Evolutionary conservation across 1,140 invertebrate species (phyloP).

Genomic region (Doryteuthis pealeii): DNA sequence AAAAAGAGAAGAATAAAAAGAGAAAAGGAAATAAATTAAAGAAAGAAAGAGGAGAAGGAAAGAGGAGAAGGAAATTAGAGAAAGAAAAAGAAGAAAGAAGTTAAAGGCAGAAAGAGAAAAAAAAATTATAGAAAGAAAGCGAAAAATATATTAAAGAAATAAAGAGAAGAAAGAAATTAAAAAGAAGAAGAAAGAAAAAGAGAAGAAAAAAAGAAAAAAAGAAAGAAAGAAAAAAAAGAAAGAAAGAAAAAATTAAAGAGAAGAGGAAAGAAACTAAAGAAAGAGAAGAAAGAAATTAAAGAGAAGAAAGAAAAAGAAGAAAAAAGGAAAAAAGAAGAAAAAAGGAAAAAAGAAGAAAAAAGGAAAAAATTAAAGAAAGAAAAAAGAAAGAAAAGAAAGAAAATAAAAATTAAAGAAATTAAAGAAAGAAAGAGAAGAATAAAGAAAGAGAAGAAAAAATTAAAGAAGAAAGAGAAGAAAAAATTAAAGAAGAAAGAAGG

Average conservation of each 20-base stretch:
- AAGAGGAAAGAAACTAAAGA: constrained; percentile 6
- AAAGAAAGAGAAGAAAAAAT: too few species aligned
- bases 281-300: not conserved
- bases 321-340: not conserved
- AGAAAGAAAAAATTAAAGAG: constrained; percentile 11
- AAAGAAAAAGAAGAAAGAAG: not conserved
- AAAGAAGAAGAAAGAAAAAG: not conserved
- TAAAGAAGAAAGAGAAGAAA: too few species aligned
- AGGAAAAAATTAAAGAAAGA: not conserved
- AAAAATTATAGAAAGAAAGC: not conserved
- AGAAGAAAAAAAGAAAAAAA: not conserved
- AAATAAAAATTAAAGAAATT: not conserved
- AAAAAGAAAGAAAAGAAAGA: not conserved
- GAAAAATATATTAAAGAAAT: not conserved
- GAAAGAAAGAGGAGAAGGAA: not conserved
- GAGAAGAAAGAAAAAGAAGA: constrained; percentile 3
- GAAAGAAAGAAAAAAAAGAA: constrained; percentile 19
- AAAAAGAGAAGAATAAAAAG: not conserved
- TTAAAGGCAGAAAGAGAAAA: not conserved
- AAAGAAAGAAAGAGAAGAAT: too few species aligned
- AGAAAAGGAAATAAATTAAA: not conserved
- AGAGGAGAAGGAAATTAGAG: not conserved
- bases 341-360: not conserved
- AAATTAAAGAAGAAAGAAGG: too few species aligned
- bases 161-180: not conserved